Base-by-base conservation (phyloP, 2,797 vertebrate species). In the Varecia variegata region DNA sequence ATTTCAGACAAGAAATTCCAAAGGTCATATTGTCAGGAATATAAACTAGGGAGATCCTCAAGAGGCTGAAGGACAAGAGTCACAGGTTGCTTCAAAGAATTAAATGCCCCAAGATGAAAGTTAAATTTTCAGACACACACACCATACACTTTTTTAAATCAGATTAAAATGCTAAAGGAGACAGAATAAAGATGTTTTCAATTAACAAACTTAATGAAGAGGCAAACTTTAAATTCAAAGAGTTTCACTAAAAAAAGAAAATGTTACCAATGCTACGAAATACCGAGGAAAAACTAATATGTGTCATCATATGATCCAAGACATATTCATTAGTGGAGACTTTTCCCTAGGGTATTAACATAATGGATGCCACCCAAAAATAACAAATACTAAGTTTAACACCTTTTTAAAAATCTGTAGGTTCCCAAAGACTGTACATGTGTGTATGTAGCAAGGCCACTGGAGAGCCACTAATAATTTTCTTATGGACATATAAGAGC, bases 1-100 rank as follows among this genome's bases (percentile, higher is more conserved):
- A 86, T 32, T 81, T 90, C 38, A 90, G 70, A 79, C 32, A 83
- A 86, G 86, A 73, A 62, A 92, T 80, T 88, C 79, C 83, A 84
- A 32, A 25, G 32, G 50, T 80, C 52, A 40, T 45, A 85, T 88
- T 27, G 84, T 47, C 23, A 90, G 32, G 35, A 82, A 65, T 62
- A 52, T 50, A 92, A 74, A 94, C 43, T 3, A 86, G 2, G 35
- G 38, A 87, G 23, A 58, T n/a, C n/a, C n/a, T 90, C 54, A 88
- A 88, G 62, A 91, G 65, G 40, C 17, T 54, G 15, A 81, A 90
- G 25, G 70, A 9, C 40, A 65, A 81, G 25, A 71, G 47, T n/a
- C 47, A 71, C 56, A 30, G 18, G 15, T 38, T 83, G 35, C 58
- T 80, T 58, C 54, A 93, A 90, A 85, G 20, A 86, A 90, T 38